phyloP scores from a whole-genome alignment of 2,888 invertebrate genomes.

The Netelia fuscicornis region DNA sequence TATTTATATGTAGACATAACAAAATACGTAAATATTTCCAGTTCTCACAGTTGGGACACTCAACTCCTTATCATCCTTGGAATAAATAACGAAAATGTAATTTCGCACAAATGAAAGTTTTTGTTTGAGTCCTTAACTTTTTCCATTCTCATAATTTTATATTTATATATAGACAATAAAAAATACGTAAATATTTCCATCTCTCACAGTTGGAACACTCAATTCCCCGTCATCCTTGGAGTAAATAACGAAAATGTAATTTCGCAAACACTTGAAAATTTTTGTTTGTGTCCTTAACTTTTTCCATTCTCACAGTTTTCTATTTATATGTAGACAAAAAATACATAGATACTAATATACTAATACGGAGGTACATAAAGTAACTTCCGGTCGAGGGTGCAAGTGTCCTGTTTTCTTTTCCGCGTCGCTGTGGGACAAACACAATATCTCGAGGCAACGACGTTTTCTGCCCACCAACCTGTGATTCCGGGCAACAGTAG shows the following conservation, averaged over 20 bases:
- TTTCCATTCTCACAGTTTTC: neutral
- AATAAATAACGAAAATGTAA: no score
- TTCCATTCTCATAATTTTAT: neutral
- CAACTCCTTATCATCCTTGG: no score
- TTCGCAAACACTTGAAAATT: no score
- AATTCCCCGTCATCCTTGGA: no score
- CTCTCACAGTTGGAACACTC: neutral
- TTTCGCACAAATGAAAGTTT: no score
- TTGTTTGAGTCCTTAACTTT: no score
- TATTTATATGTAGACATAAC: no score
- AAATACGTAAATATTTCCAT: no score
- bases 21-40: no score
- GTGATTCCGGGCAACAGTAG: slow-evolving; percentile 30
- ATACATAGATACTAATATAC: neutral
- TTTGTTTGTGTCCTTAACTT: no score
- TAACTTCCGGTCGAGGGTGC: slow-evolving; percentile 10
- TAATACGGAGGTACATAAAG: neutral
- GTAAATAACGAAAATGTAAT: no score
- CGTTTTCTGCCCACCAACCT: slow-evolving; percentile 35
- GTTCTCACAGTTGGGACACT: neutral
- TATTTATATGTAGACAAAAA: neutral
- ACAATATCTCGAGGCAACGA: neutral
- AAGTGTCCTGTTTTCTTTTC: slow-evolving; percentile 28
- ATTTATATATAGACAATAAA: no score
- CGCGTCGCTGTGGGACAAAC: neutral